phyloP scores from a whole-genome alignment of 2,888 invertebrate species.

The Ommatoiulus sabulosus region DNA sequence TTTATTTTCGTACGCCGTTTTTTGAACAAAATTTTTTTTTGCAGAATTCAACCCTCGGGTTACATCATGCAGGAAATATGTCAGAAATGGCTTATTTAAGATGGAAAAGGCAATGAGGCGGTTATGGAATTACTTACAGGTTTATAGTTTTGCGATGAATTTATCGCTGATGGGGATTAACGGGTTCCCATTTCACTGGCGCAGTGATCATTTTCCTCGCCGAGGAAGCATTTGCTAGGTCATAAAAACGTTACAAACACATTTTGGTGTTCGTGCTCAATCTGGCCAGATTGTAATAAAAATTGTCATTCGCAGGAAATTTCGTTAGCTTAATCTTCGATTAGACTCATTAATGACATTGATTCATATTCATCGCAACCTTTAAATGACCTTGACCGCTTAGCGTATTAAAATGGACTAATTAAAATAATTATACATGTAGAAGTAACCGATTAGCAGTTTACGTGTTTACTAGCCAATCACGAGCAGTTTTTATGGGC shows the following conservation, averaged over 20 bases:
- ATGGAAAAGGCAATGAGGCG: not conserved
- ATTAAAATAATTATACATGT: too few relatives aligned
- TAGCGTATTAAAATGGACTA: too few relatives aligned
- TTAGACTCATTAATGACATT: not conserved
- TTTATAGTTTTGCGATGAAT: not conserved
- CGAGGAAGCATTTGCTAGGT: not conserved
- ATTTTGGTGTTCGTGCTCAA: not conserved
- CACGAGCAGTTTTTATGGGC: not conserved
- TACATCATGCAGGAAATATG: not conserved
- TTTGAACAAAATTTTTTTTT: not conserved
- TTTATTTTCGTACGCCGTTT: not conserved
- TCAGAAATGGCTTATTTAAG: not conserved
- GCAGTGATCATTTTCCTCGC: not conserved
- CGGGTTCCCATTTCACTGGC: not conserved
- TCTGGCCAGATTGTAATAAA: not conserved
- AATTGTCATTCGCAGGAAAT: not conserved
- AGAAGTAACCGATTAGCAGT: not conserved
- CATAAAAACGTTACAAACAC: not conserved
- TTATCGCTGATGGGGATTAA: conserved; percentile 34
- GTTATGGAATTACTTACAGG: conserved; percentile 4
- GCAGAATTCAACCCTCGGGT: not conserved
- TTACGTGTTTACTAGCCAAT: not conserved
- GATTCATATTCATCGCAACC: too few relatives aligned
- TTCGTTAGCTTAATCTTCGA: not conserved
- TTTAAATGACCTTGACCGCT: too few relatives aligned